Evolutionary conservation across 1,140 invertebrate species (phyloP).

Genomic region (Ceratina australensis): DNA sequence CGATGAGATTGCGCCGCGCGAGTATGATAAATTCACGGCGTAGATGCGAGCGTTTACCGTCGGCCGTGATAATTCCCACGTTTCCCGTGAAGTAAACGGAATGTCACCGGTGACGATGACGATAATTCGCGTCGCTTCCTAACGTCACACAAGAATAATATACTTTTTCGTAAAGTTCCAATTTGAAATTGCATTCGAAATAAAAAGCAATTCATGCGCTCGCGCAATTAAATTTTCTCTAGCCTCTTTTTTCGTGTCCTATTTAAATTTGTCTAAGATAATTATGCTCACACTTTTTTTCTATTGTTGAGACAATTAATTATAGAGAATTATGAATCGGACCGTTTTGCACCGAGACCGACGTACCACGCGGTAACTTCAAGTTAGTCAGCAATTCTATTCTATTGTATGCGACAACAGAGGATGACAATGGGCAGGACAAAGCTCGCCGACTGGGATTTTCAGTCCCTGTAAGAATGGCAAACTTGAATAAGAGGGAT

Average conservation of each 20-base stretch:
- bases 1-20: constrained; percentile 18
- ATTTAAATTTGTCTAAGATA: background rate
- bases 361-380: constrained; percentile 26
- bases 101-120: constrained; percentile 10
- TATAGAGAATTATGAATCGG: constrained; percentile 23
- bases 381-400: constrained; percentile 42
- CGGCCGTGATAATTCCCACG: constrained; percentile 26
- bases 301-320: constrained; percentile 9
- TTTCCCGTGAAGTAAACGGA: background rate
- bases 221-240: too few relatives aligned
- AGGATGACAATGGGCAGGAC: constrained; percentile 14
- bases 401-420: constrained; percentile 33
- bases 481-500: constrained; percentile 37
- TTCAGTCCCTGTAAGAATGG: constrained; percentile 35
- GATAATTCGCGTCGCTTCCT: constrained; percentile 23
- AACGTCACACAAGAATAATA: background rate
- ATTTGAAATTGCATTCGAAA: too few relatives aligned
- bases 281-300: background rate
- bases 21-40: constrained; percentile 45
- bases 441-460: constrained; percentile 32
- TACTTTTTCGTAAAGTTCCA: too few relatives aligned
- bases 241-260: too few relatives aligned
- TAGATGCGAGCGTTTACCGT: constrained; percentile 17
- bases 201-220: too few relatives aligned
- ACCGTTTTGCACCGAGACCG: constrained; percentile 2